Percentiles rank a stretch among this genome's conserved stretches.
Conservation (phyloP, 2,888 invertebrate species). For the Augochlorella aurata region DNA sequence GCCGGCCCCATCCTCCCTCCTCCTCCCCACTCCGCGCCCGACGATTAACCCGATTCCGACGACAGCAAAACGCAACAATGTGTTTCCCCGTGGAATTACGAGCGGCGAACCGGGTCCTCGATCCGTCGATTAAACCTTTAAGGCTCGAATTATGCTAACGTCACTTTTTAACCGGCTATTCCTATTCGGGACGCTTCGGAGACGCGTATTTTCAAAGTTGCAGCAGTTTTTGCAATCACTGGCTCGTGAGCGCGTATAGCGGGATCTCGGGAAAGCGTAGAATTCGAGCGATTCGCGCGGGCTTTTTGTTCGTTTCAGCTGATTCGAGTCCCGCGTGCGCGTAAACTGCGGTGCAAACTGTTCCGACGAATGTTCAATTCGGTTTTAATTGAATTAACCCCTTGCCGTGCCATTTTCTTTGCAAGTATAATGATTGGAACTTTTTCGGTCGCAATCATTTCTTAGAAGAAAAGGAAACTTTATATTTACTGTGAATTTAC, state of each 20-base stretch:
- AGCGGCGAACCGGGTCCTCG: neutral
- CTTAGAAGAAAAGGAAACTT: no score
- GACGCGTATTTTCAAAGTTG: constrained; percentile 1
- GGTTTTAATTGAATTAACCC: neutral
- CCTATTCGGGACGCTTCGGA: neutral
- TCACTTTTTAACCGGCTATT: constrained; percentile 9
- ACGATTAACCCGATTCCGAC: constrained; percentile 46
- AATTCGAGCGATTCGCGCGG: neutral
- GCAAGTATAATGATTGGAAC: no score
- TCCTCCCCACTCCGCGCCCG: neutral
- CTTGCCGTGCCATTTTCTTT: no score
- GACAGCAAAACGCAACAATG: constrained; percentile 6
- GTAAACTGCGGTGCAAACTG: neutral
- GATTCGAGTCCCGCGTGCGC: no score
- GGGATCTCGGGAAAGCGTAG: neutral
- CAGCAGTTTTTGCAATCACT: neutral
- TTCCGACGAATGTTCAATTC: neutral
- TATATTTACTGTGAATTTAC: no score
- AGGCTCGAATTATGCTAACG: constrained; percentile 11
- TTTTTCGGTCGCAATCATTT: no score
- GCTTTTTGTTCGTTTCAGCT: neutral
- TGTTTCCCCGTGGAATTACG: constrained; percentile 22
- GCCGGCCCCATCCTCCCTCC: constrained; percentile 21
- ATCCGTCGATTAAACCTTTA: constrained; percentile 16
- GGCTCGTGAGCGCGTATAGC: neutral